phyloP scores from a whole-genome alignment of 2,113 vertebrate genomes.

The Ornithorhynchus anatinus region DNA sequence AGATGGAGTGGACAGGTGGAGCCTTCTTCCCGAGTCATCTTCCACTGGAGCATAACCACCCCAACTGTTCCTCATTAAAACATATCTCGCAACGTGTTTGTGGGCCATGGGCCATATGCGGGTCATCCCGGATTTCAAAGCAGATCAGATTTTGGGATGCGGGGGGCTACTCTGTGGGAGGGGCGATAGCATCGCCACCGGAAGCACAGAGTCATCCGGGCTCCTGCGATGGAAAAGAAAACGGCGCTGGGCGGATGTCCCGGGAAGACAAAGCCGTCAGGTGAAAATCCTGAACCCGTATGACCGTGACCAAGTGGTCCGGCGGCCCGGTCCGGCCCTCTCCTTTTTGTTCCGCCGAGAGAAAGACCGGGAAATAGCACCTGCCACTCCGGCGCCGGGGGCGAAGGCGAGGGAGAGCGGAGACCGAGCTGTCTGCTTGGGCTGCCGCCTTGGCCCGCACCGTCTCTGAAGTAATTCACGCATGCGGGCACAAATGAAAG shows the following conservation, averaged over 20 bases:
- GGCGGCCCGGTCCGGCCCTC: background rate
- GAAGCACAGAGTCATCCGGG: background rate
- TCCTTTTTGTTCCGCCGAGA: background rate
- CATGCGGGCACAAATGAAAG: too few relatives aligned
- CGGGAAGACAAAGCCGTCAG: background rate
- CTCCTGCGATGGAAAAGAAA: rapidly evolving
- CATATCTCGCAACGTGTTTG: slow-evolving; percentile 21
- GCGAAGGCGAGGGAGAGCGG: too few relatives aligned
- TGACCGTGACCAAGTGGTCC: background rate
- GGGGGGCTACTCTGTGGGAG: background rate
- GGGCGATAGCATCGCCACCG: background rate
- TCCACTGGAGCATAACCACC: slow-evolving; percentile 44
- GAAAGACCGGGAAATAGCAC: background rate
- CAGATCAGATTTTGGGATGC: background rate
- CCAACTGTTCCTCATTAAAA: slow-evolving; percentile 36
- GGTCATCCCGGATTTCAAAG: background rate
- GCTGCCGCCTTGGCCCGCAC: too few relatives aligned
- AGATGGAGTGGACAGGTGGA: slow-evolving; percentile 44
- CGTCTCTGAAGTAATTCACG: too few relatives aligned
- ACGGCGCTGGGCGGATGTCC: too few relatives aligned
- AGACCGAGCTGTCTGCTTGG: too few relatives aligned
- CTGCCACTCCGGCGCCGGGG: too few relatives aligned
- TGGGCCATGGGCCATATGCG: background rate
- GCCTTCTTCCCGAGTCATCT: slow-evolving; percentile 34
- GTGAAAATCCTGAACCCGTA: background rate